phyloP scores from a whole-genome alignment of 2,888 invertebrate species.

The Metacarcinus magister region DNA sequence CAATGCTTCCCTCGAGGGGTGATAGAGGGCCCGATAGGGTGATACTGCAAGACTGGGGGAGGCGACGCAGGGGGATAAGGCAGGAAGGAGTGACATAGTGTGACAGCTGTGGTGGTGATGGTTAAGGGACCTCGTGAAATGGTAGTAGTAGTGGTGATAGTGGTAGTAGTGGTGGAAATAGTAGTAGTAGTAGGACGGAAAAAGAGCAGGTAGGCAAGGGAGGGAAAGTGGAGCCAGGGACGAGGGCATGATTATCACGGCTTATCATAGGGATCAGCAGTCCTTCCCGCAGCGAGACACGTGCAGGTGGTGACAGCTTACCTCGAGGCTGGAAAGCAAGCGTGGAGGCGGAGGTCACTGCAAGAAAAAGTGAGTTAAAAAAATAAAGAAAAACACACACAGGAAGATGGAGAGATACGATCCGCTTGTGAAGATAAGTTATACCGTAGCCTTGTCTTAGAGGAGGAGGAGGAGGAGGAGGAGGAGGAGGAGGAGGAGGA shows the following conservation, averaged over 20 bases:
- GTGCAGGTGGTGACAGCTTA: background rate
- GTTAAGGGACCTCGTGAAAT: background rate
- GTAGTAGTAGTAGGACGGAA: background rate
- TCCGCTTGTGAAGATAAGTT: background rate
- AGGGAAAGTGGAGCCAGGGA: background rate
- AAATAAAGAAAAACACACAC: background rate
- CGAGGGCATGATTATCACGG: background rate
- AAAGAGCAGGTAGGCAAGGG: background rate
- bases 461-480: background rate
- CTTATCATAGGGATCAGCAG: background rate
- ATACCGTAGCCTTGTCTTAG: background rate
- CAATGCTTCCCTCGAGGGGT: slow-evolving; percentile 33
- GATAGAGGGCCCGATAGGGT: background rate
- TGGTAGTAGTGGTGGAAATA: background rate
- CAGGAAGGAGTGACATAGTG: background rate
- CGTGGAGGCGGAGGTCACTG: background rate
- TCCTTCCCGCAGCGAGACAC: background rate
- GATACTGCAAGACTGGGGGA: background rate
- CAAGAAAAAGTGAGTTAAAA: background rate
- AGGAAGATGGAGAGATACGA: background rate
- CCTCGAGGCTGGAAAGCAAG: background rate
- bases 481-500: background rate
- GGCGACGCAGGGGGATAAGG: background rate
- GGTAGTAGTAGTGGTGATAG: background rate
- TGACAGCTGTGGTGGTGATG: background rate